These are phyloP conservation scores for Calidris pugnax DNA, from an alignment of 2,113 vertebrate genomes.

Conservation along the genomic window DNA sequence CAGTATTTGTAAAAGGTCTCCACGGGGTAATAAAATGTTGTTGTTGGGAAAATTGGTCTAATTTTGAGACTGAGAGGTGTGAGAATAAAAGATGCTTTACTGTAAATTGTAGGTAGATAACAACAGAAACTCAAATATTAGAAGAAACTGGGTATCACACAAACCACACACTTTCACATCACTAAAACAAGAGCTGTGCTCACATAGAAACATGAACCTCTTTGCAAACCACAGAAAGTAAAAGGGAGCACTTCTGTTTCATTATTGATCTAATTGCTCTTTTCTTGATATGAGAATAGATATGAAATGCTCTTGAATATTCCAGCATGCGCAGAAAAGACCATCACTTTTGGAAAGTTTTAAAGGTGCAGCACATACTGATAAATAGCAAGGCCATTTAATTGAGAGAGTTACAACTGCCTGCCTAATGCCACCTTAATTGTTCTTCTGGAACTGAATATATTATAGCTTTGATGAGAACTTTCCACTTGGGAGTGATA, in stretches of 20 bases:
- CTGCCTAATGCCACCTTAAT: slow-evolving; percentile 3
- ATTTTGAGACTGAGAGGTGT: slow-evolving; percentile 72
- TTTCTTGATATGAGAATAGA: slow-evolving; percentile 75
- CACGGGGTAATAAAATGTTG: background rate
- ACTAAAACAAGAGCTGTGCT: slow-evolving; percentile 77
- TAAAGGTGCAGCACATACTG: background rate
- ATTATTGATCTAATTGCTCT: slow-evolving; percentile 72
- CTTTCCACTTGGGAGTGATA: background rate
- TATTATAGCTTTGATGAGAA: background rate
- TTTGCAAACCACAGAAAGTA: slow-evolving; percentile 79
- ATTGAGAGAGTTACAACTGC: background rate
- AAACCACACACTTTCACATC: slow-evolving; percentile 81
- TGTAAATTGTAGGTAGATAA: slow-evolving; percentile 75
- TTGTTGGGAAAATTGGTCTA: slow-evolving; percentile 68
- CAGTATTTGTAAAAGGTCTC: slow-evolving; percentile 47
- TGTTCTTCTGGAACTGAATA: slow-evolving; percentile 14
- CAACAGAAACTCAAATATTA: slow-evolving; percentile 77
- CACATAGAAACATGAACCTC: slow-evolving; percentile 76
- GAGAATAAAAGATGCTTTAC: slow-evolving; percentile 72
- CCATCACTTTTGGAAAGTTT: slow-evolving; percentile 36
- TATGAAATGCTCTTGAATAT: slow-evolving; percentile 69
- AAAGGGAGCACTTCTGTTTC: slow-evolving; percentile 72
- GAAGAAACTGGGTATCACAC: slow-evolving; percentile 71
- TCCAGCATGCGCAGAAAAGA: background rate
- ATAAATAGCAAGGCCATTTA: slow-evolving; percentile 2